Base-by-base conservation (phyloP, 2,888 invertebrate genomes). In the Branchellion lobata region DNA sequence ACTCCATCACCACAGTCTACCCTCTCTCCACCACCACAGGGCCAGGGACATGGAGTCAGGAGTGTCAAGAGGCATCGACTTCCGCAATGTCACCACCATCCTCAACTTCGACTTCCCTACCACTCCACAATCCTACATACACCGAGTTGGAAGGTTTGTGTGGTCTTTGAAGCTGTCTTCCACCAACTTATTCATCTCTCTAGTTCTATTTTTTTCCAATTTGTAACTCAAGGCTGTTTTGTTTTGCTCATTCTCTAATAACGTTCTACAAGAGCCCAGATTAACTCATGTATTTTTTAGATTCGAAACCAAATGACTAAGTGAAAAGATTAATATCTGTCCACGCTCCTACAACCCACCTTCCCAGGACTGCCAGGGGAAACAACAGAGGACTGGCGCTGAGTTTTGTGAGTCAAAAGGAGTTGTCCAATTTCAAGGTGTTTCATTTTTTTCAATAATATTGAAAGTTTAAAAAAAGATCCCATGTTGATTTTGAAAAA, bases 51-150 rank as follows among this genome's bases (percentile, higher is more conserved):
- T 92, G 84, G 99, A 99, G 88, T 96, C 95, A 0, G 96, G 98
- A 21, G 94, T 96, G 21, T 93, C 97, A 0, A 91, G 99, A 81
- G 99, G 99, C 77, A 96, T 99, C 79, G 99, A 99, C 89, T 99
- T 99, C 87, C 96, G 97, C 85, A 93, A 92, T 87, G 97, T 99
- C 0, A 92, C 96, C 8, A 98, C 98, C 88, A 95, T 99, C 0
- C 92, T 99, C 80, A 99, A 99, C 89, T 99, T 98, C 88, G 99
- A 99, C 89, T 98, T 99, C 88, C 99, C 99, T 0, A 88, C 91
- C 14, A 93, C 94, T 86, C 91, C 93, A 0, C 93, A 91, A 85
- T 92, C 96, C 0, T 99, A 99, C 86, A 92, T 99, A 81, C 99
- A 99, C 87, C 90, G 99, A 85, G 97, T 96, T 0, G 99, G 98